phyloP scores from a whole-genome alignment of 2,113 vertebrate species.

The Gymnobelideus leadbeateri region DNA sequence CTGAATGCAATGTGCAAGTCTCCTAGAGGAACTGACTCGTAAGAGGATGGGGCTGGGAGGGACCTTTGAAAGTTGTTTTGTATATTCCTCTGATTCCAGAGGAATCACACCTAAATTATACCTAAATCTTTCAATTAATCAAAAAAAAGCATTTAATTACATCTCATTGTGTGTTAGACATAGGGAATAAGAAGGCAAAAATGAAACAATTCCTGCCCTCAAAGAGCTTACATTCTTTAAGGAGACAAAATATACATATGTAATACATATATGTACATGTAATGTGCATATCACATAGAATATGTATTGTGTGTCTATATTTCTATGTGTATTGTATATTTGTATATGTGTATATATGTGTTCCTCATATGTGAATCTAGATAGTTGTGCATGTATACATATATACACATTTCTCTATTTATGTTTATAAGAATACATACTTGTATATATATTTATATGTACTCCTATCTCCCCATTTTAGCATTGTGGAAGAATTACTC shows the following conservation, averaged over 20 bases:
- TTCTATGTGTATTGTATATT: neutral
- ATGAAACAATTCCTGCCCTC: neutral
- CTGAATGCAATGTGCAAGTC: neutral
- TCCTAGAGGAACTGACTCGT: neutral
- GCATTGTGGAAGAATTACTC: neutral
- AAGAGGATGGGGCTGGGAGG: neutral
- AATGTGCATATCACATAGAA: neutral
- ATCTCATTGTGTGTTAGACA: neutral
- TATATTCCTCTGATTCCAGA: neutral
- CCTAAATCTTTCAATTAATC: neutral
- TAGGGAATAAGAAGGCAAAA: neutral
- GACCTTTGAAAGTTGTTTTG: fast-evolving
- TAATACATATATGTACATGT: neutral
- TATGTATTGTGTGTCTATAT: neutral
- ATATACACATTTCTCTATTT: neutral
- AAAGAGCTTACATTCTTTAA: neutral
- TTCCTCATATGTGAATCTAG: no score
- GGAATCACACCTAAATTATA: neutral
- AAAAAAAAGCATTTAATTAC: neutral
- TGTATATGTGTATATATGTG: neutral
- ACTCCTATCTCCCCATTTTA: neutral
- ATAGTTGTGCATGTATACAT: neutral
- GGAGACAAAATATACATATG: neutral
- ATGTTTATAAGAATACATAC: neutral
- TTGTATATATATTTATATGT: neutral